Conservation (phyloP, 2,113 vertebrate species). For the Addax nasomaculatus region DNA sequence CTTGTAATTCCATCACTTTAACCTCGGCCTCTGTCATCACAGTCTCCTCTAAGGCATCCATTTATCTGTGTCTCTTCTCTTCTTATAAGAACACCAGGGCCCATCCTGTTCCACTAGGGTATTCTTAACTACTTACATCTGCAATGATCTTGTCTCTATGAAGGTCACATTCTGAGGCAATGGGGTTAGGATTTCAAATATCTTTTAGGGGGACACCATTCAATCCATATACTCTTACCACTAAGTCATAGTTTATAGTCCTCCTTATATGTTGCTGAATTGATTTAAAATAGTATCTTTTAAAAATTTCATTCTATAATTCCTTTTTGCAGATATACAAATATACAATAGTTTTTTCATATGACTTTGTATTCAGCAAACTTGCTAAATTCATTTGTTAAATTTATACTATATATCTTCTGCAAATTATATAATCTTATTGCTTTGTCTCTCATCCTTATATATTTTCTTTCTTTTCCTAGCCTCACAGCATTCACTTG, state of each 20-base stretch:
- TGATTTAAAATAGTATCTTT: neutral
- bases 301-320: neutral
- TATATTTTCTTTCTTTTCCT: too few species aligned
- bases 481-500: neutral
- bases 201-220: neutral
- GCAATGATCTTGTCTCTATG: neutral
- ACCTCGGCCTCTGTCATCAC: neutral
- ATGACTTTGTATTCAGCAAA: neutral
- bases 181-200: neutral
- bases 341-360: neutral
- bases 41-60: neutral
- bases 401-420: neutral
- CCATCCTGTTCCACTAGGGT: neutral
- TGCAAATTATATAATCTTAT: neutral
- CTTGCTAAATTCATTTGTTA: neutral
- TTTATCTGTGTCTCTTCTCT: neutral
- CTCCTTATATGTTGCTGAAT: neutral
- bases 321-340: neutral
- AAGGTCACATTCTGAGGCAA: neutral
- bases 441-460: neutral
- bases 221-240: neutral
- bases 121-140: neutral
- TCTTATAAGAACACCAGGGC: neutral
- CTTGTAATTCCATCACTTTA: neutral
- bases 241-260: neutral